Conservation (phyloP, 2,797 vertebrate species). For the Synaphobranchus kaupii region DNA sequence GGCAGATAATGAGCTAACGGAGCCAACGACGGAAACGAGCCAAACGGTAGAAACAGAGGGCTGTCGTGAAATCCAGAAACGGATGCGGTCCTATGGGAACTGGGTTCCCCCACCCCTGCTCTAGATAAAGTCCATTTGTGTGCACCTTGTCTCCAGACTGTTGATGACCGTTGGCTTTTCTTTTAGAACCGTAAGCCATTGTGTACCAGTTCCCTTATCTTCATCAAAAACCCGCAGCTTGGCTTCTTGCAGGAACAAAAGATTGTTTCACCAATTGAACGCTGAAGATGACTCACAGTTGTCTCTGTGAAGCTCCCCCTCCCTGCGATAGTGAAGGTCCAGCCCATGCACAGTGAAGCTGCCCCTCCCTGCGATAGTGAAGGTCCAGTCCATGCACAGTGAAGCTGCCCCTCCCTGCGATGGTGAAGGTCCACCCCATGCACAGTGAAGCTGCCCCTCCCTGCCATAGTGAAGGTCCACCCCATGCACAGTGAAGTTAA, state of each 20-base stretch:
- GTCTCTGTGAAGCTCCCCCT: not conserved
- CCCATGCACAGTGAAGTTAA: not conserved
- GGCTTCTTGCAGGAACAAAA: slow-evolving; percentile 9
- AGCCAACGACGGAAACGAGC: no score
- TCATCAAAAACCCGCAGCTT: not conserved
- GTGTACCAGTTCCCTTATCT: not conserved
- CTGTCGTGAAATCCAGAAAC: no score
- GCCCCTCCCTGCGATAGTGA: not conserved
- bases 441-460: not conserved
- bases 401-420: not conserved
- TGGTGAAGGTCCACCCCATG: not conserved
- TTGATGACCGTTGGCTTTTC: not conserved
- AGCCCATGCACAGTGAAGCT: not conserved
- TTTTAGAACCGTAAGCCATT: not conserved
- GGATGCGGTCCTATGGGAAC: no score
- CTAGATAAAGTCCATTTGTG: not conserved
- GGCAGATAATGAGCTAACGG: no score
- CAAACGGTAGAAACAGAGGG: no score
- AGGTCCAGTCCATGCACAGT: not conserved
- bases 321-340: not conserved
- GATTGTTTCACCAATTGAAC: slow-evolving; percentile 18
- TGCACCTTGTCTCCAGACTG: not conserved
- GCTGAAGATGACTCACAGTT: slow-evolving; percentile 13
- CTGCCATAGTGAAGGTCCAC: not conserved
- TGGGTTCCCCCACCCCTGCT: no score